These are phyloP conservation scores for Alosa alosa DNA, from an alignment of 2,113 vertebrate species.

Conservation along the genomic window DNA sequence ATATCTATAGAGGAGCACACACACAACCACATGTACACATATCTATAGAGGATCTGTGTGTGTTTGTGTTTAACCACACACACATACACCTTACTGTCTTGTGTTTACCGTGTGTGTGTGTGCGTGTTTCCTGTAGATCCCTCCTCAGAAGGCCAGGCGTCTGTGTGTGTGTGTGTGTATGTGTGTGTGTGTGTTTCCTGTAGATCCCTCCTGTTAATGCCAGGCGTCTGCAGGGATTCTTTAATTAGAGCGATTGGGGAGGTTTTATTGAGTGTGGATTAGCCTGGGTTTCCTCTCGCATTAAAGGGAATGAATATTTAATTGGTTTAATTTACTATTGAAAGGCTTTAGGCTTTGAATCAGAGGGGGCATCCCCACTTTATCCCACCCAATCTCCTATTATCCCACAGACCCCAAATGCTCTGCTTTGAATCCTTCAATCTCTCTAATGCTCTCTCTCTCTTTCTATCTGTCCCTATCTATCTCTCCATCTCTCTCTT, in stretches of 20 bases:
- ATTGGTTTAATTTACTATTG: constrained; percentile 62
- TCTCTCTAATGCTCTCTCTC: constrained; percentile 36
- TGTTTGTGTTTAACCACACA: no score
- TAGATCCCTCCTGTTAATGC: neutral
- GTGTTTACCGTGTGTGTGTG: no score
- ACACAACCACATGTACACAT: no score
- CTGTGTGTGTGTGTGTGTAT: no score
- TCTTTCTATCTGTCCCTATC: neutral
- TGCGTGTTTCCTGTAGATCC: no score
- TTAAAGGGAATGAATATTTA: constrained; percentile 63
- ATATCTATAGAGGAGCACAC: no score
- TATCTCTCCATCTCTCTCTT: neutral
- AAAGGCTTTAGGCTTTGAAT: constrained; percentile 53
- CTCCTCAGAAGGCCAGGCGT: no score
- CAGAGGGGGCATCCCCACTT: constrained; percentile 46
- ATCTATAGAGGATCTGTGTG: no score
- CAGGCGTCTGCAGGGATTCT: neutral
- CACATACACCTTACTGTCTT: no score
- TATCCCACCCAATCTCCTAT: constrained; percentile 24
- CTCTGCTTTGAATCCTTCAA: constrained; percentile 13
- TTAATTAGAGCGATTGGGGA: neutral
- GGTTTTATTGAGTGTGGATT: constrained; percentile 5
- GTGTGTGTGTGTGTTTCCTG: no score
- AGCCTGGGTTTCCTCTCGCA: constrained; percentile 46
- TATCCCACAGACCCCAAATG: constrained; percentile 1